A percentile compares a stretch with the other conserved stretches of the same genome.
Evolutionary conservation across 1,140 invertebrate genomes (phyloP).

Genomic region (Chelonus insularis): DNA sequence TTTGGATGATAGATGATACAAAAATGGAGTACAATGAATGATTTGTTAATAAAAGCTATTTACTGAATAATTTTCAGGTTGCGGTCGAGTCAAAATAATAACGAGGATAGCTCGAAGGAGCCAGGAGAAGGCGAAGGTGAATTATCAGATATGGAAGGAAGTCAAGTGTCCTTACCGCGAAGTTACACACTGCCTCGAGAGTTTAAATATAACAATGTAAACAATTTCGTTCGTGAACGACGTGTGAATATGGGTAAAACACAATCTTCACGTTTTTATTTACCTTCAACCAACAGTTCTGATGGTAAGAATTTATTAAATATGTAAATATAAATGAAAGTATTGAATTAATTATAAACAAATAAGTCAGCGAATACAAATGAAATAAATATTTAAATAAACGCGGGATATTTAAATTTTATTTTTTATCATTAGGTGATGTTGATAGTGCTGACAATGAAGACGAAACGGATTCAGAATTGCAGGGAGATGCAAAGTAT

Average conservation of each 20-base stretch:
- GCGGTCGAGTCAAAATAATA: conserved; percentile 47
- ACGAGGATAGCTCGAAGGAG: conserved; percentile 49
- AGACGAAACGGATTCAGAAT: conserved; percentile 58
- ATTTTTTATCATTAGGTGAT: conserved; percentile 55
- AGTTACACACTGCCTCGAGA: conserved; percentile 83
- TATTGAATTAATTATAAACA: too few relatives aligned
- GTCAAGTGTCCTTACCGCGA: conserved; percentile 74
- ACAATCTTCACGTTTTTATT: conserved; percentile 65
- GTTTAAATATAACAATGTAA: conserved; percentile 73
- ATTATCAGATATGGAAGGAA: conserved; percentile 54
- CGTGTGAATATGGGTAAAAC: conserved; percentile 59
- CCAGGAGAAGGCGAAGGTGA: conserved; percentile 43
- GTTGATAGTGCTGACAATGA: conserved; percentile 70
- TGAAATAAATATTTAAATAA: not conserved
- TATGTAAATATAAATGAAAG: not conserved
- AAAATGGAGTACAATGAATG: too few relatives aligned
- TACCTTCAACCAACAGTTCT: conserved; percentile 81
- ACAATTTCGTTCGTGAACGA: conserved; percentile 57
- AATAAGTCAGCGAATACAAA: too few relatives aligned
- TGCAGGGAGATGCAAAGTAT: conserved; percentile 34
- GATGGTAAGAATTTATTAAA: conserved; percentile 65
- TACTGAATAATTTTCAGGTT: conserved; percentile 38
- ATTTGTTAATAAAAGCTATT: too few relatives aligned
- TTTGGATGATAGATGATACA: too few relatives aligned
- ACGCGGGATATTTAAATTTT: not conserved